Conservation (phyloP, 2,888 invertebrate genomes). For the Steromphala cineraria region DNA sequence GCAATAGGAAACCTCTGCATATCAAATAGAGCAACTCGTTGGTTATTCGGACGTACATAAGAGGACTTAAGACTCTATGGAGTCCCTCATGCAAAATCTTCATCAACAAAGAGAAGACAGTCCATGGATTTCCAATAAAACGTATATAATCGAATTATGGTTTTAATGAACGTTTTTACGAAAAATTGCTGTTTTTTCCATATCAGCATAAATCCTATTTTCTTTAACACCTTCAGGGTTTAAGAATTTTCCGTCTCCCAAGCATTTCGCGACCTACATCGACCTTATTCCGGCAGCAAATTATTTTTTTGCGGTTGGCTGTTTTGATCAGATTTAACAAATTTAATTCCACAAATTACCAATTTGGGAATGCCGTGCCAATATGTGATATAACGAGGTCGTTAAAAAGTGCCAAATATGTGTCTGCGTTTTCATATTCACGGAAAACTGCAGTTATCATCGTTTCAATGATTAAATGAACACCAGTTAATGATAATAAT, state of each 20-base stretch:
- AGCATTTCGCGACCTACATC: not conserved
- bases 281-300: not conserved
- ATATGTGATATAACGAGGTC: not conserved
- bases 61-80: too few species aligned
- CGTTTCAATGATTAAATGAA: too few species aligned
- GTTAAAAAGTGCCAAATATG: too few species aligned
- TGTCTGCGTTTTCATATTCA: too few species aligned
- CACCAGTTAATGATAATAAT: too few species aligned
- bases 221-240: not conserved
- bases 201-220: not conserved
- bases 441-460: too few species aligned
- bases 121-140: not conserved
- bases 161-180: not conserved
- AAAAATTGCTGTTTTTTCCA: not conserved
- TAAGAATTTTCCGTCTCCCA: not conserved
- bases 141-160: constrained; percentile 5
- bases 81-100: too few species aligned
- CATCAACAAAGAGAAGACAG: too few species aligned
- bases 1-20: too few species aligned
- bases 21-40: too few species aligned
- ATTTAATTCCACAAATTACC: constrained; percentile 1
- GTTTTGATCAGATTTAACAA: constrained; percentile 8
- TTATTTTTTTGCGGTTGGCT: constrained; percentile 11
- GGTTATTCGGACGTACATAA: too few species aligned
- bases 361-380: not conserved